These are phyloP conservation scores for Cantharis rustica DNA, from an alignment of 2,888 invertebrate genomes.

Conservation along the genomic window DNA sequence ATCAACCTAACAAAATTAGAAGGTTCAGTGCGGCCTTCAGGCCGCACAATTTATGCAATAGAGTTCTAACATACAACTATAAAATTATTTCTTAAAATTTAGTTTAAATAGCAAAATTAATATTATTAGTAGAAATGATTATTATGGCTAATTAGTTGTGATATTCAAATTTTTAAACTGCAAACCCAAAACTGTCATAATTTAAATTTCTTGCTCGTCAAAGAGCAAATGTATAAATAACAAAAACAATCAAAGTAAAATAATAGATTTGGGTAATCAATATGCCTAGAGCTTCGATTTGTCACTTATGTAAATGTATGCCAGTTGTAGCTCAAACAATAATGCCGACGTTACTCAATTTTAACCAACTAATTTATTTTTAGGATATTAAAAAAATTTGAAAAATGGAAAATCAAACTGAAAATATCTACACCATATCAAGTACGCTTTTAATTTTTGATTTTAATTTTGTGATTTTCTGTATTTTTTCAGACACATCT, in stretches of 20 bases:
- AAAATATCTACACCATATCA: conserved; percentile 16
- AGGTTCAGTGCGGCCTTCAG: no score
- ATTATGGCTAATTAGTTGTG: no score
- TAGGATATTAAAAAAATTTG: background rate
- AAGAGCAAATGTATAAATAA: conserved; percentile 10
- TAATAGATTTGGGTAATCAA: conserved; percentile 36
- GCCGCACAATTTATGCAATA: no score
- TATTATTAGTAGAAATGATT: no score
- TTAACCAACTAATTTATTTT: background rate
- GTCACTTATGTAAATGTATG: conserved; percentile 20
- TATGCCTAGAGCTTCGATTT: conserved; percentile 38
- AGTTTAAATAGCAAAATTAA: no score
- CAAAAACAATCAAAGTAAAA: conserved; percentile 19
- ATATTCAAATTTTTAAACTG: no score
- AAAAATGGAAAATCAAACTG: background rate
- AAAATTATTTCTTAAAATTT: no score
- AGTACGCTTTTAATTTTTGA: conserved; percentile 7
- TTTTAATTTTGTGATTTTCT: background rate
- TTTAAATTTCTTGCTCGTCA: no score
- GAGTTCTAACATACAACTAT: no score
- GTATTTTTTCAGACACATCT: background rate
- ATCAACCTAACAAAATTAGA: no score
- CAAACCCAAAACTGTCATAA: no score
- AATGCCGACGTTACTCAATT: conserved; percentile 21
- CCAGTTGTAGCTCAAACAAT: conserved; percentile 21